Evolutionary conservation across 35 echinoderm and acorn worm species (phyloP).

Genomic region (Lytechinus pictus): DNA sequence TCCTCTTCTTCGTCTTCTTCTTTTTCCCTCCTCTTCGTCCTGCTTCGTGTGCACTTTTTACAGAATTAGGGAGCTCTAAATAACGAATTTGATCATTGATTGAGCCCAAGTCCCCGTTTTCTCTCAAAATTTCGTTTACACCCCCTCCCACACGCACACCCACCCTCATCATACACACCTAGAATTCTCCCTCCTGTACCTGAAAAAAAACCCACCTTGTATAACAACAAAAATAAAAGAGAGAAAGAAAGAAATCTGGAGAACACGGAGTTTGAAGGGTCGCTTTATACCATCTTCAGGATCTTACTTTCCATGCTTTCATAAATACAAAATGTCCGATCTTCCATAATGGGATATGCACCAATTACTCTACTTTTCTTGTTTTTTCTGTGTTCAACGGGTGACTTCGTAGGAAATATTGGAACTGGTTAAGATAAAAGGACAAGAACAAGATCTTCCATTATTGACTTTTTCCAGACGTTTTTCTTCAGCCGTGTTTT

Average conservation of each 20-base stretch:
- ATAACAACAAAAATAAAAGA: neutral
- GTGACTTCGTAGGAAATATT: neutral
- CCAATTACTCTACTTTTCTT: constrained; percentile 40
- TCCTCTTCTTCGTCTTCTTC: neutral
- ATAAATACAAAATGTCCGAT: neutral
- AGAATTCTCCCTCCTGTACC: neutral
- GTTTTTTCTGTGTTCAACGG: neutral
- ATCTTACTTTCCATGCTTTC: neutral
- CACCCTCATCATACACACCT: neutral
- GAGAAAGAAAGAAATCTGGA: neutral
- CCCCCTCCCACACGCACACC: neutral
- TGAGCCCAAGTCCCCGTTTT: too few species aligned
- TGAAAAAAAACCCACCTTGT: too few species aligned
- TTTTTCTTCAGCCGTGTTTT: constrained; percentile 25
- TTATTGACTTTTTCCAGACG: constrained; percentile 18
- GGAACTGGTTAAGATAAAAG: neutral
- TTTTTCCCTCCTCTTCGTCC: neutral
- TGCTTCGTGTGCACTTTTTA: too few species aligned
- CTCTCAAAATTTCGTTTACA: neutral
- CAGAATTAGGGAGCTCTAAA: neutral
- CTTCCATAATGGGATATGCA: neutral
- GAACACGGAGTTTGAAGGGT: too few species aligned
- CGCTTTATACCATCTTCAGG: too few species aligned
- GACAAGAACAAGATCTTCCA: neutral
- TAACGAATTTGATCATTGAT: too few species aligned